These are phyloP conservation scores for Phalacrocorax brasilianus DNA, from an alignment of 2,113 vertebrate genomes.

Conservation along the genomic window DNA sequence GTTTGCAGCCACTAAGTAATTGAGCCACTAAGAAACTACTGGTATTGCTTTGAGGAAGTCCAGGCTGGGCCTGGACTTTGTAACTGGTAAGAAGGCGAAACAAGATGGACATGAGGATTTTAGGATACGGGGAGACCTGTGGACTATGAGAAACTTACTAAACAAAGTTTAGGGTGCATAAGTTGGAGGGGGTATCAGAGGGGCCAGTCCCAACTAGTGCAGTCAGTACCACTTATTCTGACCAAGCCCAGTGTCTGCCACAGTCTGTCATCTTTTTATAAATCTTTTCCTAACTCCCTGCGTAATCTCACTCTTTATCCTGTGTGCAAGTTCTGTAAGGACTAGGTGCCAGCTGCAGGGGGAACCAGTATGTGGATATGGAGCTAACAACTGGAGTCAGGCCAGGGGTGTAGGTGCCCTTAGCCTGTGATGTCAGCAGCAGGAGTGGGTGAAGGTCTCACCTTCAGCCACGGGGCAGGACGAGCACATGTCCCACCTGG, in stretches of 20 bases:
- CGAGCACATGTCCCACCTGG: fast-evolving
- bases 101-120: neutral
- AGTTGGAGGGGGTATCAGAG: neutral
- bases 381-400: neutral
- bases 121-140: neutral
- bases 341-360: neutral
- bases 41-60: neutral
- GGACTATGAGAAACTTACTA: neutral
- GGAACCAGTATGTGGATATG: fast-evolving
- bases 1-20: neutral
- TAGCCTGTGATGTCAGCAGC: neutral
- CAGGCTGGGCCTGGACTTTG: neutral
- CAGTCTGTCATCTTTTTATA: neutral
- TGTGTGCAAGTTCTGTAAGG: neutral
- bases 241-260: neutral
- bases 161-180: neutral
- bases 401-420: no score
- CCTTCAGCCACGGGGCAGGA: neutral
- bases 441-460: fast-evolving
- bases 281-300: neutral
- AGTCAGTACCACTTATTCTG: neutral
- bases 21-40: neutral
- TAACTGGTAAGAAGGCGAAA: neutral
- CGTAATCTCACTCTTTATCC: neutral
- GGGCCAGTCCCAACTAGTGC: neutral